Evolutionary conservation across 1,140 invertebrate species (phyloP), one percentile per base, ranked within the genome.

Genomic region (Trichonephila clavipes): DNA sequence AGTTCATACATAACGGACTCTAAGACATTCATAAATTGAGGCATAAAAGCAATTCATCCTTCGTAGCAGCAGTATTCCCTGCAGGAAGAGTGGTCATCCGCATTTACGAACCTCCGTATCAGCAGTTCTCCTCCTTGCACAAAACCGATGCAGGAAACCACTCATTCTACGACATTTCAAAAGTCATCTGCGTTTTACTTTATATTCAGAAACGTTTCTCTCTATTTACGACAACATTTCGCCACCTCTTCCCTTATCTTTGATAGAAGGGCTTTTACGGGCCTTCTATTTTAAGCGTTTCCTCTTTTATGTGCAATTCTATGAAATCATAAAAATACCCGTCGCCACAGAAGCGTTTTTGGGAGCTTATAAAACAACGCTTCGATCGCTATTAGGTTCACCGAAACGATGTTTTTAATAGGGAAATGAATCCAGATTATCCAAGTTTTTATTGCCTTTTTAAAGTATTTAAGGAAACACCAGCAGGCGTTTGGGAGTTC

Each of bases 341-440:
- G 16, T 28, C 24, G 44, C 87, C 62, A 72, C 64, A 21, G 44
- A 44, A 87, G 24, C 64, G 66, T 89, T 77, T 88, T 72, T 81
- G 44, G 59, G 40, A 81, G 69, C 89, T 90, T 90, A 59, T 90
- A 81, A 90, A 88, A 90, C 69, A 81, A 51, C 24, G 69, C 59
- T 81, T 34, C 58, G 69, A 82, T 82, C 19, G 89, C 69, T 90
- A 82, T 90, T 81, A 90, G 34, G 24, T 62, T 51, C 58, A 16
- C 19, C 40, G 21, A 90, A 82, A 90, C 51, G n/a, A 34, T 62
- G 19, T 19, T 81, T 90, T 82, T 61, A 82, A 90, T 90, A 81
- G 44, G 51, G 89, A 90, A 90, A 90, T 90, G 51, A 90, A 90
- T 90, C 58, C 61, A 90, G 89, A 90, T 90, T 90, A 82, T 61